Conservation (phyloP, 1,140 invertebrate genomes). For the Caerostris extrusa region DNA sequence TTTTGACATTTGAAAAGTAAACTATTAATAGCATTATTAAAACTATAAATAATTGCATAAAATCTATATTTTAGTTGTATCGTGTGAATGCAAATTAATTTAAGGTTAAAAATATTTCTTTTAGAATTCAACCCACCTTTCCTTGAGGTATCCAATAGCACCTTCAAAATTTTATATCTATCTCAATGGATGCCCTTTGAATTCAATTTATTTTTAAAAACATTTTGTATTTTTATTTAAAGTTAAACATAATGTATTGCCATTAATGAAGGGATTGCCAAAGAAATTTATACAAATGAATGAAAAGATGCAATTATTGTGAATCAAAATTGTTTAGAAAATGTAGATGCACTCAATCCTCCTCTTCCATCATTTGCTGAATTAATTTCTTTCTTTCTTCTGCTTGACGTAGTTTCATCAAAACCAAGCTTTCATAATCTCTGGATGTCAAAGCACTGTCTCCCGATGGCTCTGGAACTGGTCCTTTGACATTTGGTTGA, state of each 20-base stretch:
- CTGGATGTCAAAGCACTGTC: slow-evolving; percentile 82
- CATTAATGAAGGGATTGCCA: background rate
- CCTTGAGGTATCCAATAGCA: too few species aligned
- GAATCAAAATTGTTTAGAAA: background rate
- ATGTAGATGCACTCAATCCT: slow-evolving; percentile 79
- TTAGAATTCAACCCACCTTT: too few species aligned
- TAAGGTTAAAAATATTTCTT: too few species aligned
- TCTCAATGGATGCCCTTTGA: too few species aligned
- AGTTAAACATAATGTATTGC: background rate
- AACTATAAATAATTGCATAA: too few species aligned
- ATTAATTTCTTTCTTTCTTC: slow-evolving; percentile 90
- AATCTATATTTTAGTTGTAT: too few species aligned
- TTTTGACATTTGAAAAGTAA: too few species aligned
- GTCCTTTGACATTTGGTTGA: background rate
- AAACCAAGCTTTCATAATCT: slow-evolving; percentile 90
- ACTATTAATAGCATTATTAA: too few species aligned
- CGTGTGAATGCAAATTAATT: too few species aligned
- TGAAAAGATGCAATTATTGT: background rate
- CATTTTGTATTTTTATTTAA: too few species aligned
- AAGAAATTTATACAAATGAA: slow-evolving; percentile 1
- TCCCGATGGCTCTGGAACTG: background rate
- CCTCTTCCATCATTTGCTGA: slow-evolving; percentile 88
- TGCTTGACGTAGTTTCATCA: slow-evolving; percentile 90
- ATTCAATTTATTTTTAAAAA: too few species aligned
- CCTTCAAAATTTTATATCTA: too few species aligned